These are phyloP conservation scores for Polypedilum vanderplanki DNA, from an alignment of 1,140 invertebrate species.

Conservation along the genomic window DNA sequence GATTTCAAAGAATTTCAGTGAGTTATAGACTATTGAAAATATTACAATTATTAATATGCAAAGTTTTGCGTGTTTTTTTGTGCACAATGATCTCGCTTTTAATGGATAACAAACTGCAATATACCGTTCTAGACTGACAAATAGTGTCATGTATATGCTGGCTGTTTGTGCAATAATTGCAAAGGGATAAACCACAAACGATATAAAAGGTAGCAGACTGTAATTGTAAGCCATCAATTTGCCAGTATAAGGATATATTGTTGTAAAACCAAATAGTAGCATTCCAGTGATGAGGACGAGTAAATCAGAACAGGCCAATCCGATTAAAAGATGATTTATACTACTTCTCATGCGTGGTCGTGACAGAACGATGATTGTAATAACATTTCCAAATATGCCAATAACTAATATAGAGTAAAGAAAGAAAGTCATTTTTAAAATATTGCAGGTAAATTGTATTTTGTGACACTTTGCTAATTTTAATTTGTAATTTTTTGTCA, in stretches of 20 bases:
- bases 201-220: neutral
- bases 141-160: neutral
- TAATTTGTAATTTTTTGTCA: no score
- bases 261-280: neutral
- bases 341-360: constrained; percentile 8
- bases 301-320: neutral
- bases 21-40: neutral
- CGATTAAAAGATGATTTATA: neutral
- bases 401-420: neutral
- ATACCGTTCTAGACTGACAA: neutral
- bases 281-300: neutral
- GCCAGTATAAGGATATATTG: neutral
- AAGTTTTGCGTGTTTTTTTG: neutral
- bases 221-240: neutral
- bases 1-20: neutral
- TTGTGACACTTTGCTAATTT: no score
- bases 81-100: neutral
- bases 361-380: neutral
- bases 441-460: no score
- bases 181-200: neutral
- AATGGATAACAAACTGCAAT: constrained; percentile 12
- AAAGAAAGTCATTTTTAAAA: no score
- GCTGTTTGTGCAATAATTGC: neutral
- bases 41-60: neutral
- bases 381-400: neutral